phyloP scores from a whole-genome alignment of 1,140 invertebrate species.

The Panulirus ornatus region DNA sequence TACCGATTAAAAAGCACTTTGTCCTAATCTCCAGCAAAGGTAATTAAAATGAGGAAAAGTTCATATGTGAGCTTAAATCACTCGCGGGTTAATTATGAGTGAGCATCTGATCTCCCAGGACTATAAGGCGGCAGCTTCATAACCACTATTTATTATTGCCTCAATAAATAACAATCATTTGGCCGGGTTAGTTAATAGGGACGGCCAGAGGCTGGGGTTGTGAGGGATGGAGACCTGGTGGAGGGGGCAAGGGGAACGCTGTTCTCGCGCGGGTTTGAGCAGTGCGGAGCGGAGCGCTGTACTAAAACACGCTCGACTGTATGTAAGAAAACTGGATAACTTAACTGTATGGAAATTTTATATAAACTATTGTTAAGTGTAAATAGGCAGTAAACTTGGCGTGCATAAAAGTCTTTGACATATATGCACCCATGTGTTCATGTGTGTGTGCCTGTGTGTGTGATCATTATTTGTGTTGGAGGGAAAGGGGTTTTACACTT shows the following conservation, averaged over 20 bases:
- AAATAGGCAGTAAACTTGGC: too few species aligned
- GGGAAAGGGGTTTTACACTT: too few species aligned
- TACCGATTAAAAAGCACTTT: slow-evolving; percentile 41
- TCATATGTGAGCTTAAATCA: slow-evolving; percentile 62
- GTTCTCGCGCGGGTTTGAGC: too few species aligned
- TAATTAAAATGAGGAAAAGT: slow-evolving; percentile 57
- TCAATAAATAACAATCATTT: slow-evolving; percentile 65
- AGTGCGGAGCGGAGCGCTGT: too few species aligned
- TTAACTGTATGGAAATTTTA: too few species aligned
- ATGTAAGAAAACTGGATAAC: too few species aligned
- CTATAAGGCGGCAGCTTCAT: slow-evolving; percentile 59
- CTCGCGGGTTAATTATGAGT: slow-evolving; percentile 63
- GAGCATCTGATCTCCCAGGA: slow-evolving; percentile 47
- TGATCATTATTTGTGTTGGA: too few species aligned
- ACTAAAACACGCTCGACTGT: too few species aligned
- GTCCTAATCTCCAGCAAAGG: slow-evolving; percentile 44
- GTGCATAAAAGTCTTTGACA: too few species aligned
- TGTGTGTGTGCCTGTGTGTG: too few species aligned
- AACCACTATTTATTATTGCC: slow-evolving; percentile 60
- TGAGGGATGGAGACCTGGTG: background rate
- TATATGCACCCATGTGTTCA: too few species aligned
- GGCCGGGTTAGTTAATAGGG: slow-evolving; percentile 14
- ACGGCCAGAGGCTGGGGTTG: background rate
- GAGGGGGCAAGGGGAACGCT: background rate
- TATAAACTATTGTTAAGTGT: too few species aligned